These are phyloP conservation scores for Cochlearius cochlearius DNA, from an alignment of 2,113 vertebrate genomes.

Conservation along the genomic window DNA sequence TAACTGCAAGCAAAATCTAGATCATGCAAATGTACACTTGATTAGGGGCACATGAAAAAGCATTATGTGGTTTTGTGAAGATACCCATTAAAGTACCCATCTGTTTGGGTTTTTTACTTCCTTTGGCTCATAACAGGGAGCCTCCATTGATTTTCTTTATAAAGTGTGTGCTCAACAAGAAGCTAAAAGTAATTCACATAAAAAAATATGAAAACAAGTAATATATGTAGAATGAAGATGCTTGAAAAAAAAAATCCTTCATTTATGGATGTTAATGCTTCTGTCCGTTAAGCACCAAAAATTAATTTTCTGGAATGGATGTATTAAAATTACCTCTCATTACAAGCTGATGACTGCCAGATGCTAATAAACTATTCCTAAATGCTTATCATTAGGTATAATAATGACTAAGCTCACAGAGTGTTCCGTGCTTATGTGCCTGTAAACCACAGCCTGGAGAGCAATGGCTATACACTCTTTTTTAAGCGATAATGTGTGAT, in stretches of 20 bases:
- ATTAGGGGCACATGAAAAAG: background rate
- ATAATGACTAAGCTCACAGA: background rate
- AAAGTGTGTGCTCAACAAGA: background rate
- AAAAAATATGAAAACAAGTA: background rate
- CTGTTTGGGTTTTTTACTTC: background rate
- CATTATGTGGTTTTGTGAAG: background rate
- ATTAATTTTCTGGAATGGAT: background rate
- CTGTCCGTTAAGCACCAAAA: conserved; percentile 29
- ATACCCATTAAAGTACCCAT: background rate
- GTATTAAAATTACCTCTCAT: conserved; percentile 2
- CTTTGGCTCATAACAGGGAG: background rate
- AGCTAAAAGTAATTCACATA: background rate
- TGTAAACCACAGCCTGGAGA: background rate
- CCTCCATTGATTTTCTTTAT: background rate
- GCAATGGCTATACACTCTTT: background rate
- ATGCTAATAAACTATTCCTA: conserved; percentile 29
- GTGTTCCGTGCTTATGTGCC: background rate
- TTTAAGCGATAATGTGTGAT: background rate
- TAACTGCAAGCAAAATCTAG: background rate
- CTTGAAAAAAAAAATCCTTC: background rate
- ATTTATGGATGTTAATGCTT: background rate
- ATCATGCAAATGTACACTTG: background rate
- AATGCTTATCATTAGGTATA: background rate
- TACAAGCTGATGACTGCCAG: conserved; percentile 21
- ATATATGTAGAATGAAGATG: background rate